Conservation (phyloP, 2,113 vertebrate genomes). For the Orycteropus afer region DNA sequence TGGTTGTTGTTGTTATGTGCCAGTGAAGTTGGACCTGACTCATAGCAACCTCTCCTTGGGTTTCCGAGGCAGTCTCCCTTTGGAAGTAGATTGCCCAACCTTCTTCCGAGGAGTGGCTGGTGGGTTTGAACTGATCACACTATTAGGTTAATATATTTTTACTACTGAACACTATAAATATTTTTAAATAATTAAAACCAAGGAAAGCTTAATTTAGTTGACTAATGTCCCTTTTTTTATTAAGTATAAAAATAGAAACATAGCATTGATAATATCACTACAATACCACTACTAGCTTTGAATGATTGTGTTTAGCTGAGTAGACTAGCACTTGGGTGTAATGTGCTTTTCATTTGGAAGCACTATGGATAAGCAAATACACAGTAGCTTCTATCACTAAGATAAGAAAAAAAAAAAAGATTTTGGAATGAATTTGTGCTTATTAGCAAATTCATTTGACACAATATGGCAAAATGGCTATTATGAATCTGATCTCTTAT, state of each 20-base stretch:
- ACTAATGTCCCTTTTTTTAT: neutral
- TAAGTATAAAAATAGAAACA: neutral
- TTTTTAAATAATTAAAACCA: neutral
- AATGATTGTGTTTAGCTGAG: neutral
- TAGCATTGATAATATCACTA: neutral
- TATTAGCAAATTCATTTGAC: neutral
- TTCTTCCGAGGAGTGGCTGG: too few relatives aligned
- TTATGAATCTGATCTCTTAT: neutral
- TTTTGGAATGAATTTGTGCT: too few relatives aligned
- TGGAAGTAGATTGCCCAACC: too few relatives aligned
- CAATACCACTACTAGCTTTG: neutral
- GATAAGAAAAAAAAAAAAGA: slow-evolving; percentile 2
- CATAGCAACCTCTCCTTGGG: too few relatives aligned
- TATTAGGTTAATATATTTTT: neutral
- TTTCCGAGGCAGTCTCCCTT: too few relatives aligned
- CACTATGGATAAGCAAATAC: neutral
- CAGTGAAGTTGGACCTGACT: too few relatives aligned
- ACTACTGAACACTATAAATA: neutral
- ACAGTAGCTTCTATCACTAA: neutral
- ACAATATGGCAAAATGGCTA: neutral
- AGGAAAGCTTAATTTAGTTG: neutral
- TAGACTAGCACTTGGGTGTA: neutral
- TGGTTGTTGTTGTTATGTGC: too few relatives aligned
- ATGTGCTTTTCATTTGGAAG: neutral
- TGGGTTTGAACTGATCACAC: too few relatives aligned